Evolutionary conservation across 2,797 vertebrate genomes (phyloP).

Genomic region (Mionectes olivaceus): DNA sequence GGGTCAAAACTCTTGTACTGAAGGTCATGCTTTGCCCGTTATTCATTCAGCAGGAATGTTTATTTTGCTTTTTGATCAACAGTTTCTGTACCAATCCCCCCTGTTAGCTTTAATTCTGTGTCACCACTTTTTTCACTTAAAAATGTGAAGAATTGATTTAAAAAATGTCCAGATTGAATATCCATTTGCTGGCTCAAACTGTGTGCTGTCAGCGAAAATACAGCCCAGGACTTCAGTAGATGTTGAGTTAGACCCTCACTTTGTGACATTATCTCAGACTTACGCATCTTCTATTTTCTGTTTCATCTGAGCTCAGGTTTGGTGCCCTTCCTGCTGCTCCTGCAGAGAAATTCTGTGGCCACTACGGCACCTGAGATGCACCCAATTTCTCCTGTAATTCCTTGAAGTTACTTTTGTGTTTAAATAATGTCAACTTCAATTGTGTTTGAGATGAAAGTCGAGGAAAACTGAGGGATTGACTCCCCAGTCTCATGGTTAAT

Average conservation of each 20-base stretch:
- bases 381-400: neutral
- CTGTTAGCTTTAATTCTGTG: neutral
- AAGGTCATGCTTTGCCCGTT: neutral
- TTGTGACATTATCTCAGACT: neutral
- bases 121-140: neutral
- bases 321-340: neutral
- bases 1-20: neutral
- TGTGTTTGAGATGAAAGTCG: neutral
- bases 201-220: neutral
- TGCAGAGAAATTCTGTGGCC: neutral
- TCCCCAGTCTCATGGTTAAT: conserved; percentile 17
- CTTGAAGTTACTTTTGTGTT: neutral
- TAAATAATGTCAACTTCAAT: conserved; percentile 37
- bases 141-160: neutral
- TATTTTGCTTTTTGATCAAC: conserved; percentile 1
- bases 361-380: neutral
- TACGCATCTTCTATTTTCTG: neutral
- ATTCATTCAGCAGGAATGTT: neutral
- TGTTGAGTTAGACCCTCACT: neutral
- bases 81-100: neutral
- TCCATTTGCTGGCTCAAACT: neutral
- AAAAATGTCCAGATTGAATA: neutral
- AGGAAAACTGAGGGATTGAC: conserved; percentile 19
- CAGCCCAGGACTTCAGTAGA: neutral
- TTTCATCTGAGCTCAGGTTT: neutral